These are phyloP conservation scores for Oryzias woworae DNA, from an alignment of 2,113 vertebrate genomes.

Conservation along the genomic window DNA sequence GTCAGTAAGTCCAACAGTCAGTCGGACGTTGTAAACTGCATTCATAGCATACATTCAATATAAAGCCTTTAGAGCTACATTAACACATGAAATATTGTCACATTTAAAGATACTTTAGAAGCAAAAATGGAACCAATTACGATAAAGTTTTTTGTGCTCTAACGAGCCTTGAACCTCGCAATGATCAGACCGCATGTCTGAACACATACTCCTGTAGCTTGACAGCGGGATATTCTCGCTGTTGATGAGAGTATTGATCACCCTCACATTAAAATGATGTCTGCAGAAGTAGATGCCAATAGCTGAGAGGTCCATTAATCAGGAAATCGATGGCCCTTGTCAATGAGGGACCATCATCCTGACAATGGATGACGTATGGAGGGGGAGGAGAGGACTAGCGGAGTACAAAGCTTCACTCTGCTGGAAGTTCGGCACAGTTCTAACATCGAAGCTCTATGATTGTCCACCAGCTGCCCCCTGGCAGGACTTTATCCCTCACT, in stretches of 20 bases:
- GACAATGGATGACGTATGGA: slow-evolving; percentile 77
- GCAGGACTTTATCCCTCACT: slow-evolving; percentile 53
- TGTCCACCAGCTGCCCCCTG: slow-evolving; percentile 22
- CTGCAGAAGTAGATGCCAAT: slow-evolving; percentile 82
- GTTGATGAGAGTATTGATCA: slow-evolving; percentile 89
- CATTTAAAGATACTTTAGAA: no score
- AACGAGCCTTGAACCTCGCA: slow-evolving; percentile 33
- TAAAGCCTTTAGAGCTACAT: no score
- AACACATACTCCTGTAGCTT: slow-evolving; percentile 64
- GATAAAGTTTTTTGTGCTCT: no score
- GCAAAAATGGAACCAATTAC: no score
- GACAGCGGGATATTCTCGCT: slow-evolving; percentile 80
- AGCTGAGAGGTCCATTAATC: slow-evolving; percentile 88
- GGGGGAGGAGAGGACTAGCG: slow-evolving; percentile 48
- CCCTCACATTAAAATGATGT: slow-evolving; percentile 90
- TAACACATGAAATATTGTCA: no score
- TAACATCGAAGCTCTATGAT: slow-evolving; percentile 43
- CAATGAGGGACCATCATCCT: slow-evolving; percentile 76
- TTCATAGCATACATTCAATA: no score
- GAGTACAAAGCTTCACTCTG: slow-evolving; percentile 53
- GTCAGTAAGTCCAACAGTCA: no score
- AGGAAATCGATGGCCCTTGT: slow-evolving; percentile 83
- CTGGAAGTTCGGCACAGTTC: slow-evolving; percentile 22
- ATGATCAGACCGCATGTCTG: slow-evolving; percentile 25
- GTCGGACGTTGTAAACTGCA: no score